These are phyloP conservation scores for Aphrocallistes beatrix DNA, from an alignment of 37 sponge, comb jelly and placozoan genomes.

Conservation along the genomic window DNA sequence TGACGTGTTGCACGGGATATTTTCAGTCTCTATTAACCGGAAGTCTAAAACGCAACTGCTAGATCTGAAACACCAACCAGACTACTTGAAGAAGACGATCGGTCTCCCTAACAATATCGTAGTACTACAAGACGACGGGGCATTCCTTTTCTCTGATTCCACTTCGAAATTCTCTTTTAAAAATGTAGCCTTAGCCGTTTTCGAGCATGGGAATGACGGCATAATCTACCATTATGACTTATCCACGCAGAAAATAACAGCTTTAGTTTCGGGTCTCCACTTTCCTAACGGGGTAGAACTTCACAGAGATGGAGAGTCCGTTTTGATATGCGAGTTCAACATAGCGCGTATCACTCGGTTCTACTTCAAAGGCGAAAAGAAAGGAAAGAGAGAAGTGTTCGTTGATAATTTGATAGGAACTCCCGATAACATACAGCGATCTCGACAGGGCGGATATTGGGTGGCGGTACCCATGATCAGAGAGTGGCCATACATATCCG, in stretches of 20 bases:
- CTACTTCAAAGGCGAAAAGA: background rate
- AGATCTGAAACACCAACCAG: background rate
- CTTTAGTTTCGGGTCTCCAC: slow-evolving; percentile 24
- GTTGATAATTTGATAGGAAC: background rate
- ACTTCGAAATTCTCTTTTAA: background rate
- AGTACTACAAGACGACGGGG: background rate
- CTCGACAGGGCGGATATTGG: background rate
- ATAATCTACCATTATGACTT: background rate
- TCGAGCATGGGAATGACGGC: background rate
- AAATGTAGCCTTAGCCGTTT: background rate
- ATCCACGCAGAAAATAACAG: background rate
- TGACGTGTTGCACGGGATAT: background rate
- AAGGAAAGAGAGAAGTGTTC: background rate
- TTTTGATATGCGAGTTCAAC: slow-evolving; percentile 50
- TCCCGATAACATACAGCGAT: background rate
- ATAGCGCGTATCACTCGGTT: slow-evolving; percentile 37
- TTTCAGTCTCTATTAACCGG: background rate
- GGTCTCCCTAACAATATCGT: background rate
- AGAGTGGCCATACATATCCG: background rate
- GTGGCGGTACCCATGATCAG: background rate
- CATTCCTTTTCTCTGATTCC: background rate
- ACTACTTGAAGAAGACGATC: background rate
- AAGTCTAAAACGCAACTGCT: background rate
- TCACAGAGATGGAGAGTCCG: slow-evolving; percentile 28
- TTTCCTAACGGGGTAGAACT: slow-evolving; percentile 69